These are phyloP conservation scores for Dasysyrphus albostriatus DNA, from an alignment of 2,888 invertebrate species.

Conservation along the genomic window DNA sequence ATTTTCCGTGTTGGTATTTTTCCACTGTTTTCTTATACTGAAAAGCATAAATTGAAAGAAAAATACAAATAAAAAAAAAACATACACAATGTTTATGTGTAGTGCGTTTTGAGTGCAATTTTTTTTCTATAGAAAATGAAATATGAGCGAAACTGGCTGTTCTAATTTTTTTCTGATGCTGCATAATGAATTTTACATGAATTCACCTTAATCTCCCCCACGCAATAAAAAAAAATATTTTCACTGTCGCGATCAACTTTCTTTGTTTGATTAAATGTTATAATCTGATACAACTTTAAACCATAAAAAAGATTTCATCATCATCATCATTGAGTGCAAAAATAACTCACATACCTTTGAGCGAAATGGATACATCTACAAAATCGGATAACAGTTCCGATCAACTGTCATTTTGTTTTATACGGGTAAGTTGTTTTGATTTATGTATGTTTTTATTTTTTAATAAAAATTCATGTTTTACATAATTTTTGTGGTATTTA, in stretches of 20 bases:
- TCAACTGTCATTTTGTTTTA: slow-evolving; percentile 74
- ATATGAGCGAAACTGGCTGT: slow-evolving; percentile 67
- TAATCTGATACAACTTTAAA: slow-evolving; percentile 1
- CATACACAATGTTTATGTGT: slow-evolving; percentile 23
- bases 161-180: slow-evolving; percentile 41
- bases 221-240: slow-evolving; percentile 10
- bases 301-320: slow-evolving; percentile 7
- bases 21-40: slow-evolving; percentile 6
- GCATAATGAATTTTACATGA: slow-evolving; percentile 54
- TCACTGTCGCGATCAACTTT: slow-evolving; percentile 52
- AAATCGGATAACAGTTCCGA: slow-evolving; percentile 73
- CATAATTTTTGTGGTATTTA: neutral
- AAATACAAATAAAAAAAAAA: neutral
- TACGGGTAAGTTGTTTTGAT: slow-evolving; percentile 62
- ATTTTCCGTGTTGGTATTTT: slow-evolving; percentile 44
- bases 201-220: slow-evolving; percentile 30
- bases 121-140: slow-evolving; percentile 38
- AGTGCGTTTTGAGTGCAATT: slow-evolving; percentile 62
- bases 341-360: neutral
- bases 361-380: slow-evolving; percentile 74
- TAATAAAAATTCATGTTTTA: slow-evolving; percentile 1
- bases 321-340: slow-evolving; percentile 6
- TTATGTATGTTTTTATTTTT: neutral
- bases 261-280: slow-evolving; percentile 36
- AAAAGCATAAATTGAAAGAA: slow-evolving; percentile 13